Evolutionary conservation across 2,888 invertebrate species (phyloP).

Genomic region (Pterostichus madidus): DNA sequence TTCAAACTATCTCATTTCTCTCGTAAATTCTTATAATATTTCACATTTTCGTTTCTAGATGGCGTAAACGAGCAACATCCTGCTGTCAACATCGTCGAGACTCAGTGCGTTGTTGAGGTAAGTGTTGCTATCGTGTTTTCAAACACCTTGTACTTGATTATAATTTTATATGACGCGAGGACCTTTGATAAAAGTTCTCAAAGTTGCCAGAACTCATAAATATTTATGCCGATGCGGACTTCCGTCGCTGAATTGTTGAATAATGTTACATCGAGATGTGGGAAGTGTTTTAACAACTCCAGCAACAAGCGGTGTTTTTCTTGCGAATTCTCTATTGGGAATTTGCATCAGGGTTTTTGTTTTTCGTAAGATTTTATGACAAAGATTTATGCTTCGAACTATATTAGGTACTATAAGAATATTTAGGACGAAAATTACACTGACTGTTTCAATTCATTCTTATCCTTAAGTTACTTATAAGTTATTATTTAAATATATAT

Average conservation of each 20-base stretch:
- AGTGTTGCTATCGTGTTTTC: constrained; percentile 50
- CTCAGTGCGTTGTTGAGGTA: constrained; percentile 8
- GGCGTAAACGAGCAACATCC: constrained; percentile 44
- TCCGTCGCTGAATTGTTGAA: constrained; percentile 52
- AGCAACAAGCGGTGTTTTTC: constrained; percentile 38
- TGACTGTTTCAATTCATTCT: too few species aligned
- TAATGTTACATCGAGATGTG: constrained; percentile 56
- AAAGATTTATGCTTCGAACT: not conserved
- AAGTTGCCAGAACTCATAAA: constrained; percentile 24
- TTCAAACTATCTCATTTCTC: constrained; percentile 33
- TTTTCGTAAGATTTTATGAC: not conserved
- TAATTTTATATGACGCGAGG: constrained; percentile 49
- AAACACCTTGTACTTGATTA: constrained; percentile 56
- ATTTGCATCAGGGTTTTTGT: constrained; percentile 4
- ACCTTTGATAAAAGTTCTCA: constrained; percentile 46
- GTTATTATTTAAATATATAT: too few species aligned
- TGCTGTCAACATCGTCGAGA: constrained; percentile 15
- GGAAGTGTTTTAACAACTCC: constrained; percentile 24
- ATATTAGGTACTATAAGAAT: too few species aligned
- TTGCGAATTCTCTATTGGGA: constrained; percentile 2
- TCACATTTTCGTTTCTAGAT: not conserved
- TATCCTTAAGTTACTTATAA: too few species aligned
- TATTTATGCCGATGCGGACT: constrained; percentile 48
- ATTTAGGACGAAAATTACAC: too few species aligned
- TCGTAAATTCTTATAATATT: not conserved